Evolutionary conservation across 2,888 invertebrate genomes (phyloP).

Genomic region (Mylabris sibirica): DNA sequence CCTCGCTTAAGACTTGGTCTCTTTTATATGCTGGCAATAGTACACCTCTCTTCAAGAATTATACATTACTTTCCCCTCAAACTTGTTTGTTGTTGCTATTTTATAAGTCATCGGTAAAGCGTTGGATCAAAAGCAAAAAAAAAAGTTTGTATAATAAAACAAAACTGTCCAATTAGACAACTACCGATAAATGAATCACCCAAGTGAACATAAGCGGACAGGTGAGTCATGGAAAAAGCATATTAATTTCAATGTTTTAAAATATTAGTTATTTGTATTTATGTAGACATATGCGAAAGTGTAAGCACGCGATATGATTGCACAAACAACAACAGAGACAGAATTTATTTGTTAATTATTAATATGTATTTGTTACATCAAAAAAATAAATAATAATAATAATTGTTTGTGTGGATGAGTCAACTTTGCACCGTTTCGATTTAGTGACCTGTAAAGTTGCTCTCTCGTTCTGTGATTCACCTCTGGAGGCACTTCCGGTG

Average conservation of each 20-base stretch:
- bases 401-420: constrained; percentile 26
- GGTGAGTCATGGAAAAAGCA: constrained; percentile 8
- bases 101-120: background rate
- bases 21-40: too few relatives aligned
- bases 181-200: background rate
- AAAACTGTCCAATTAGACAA: constrained; percentile 2
- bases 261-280: background rate
- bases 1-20: too few relatives aligned
- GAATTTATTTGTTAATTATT: background rate
- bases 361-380: background rate
- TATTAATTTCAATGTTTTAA: constrained; percentile 2
- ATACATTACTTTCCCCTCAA: background rate
- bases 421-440: constrained; percentile 33
- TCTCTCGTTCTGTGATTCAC: constrained; percentile 36
- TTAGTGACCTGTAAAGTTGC: constrained; percentile 40
- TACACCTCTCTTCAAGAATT: background rate
- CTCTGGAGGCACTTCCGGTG: constrained; percentile 42
- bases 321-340: background rate
- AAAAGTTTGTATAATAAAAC: background rate
- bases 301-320: background rate
- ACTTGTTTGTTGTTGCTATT: background rate
- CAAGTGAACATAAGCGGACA: constrained; percentile 3
- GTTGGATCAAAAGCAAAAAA: too few relatives aligned
- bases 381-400: too few relatives aligned
- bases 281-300: background rate